A percentile compares a stretch with the other conserved stretches of the same genome.
phyloP scores from a whole-genome alignment of 2,113 vertebrate genomes.

The Cygnus atratus region DNA sequence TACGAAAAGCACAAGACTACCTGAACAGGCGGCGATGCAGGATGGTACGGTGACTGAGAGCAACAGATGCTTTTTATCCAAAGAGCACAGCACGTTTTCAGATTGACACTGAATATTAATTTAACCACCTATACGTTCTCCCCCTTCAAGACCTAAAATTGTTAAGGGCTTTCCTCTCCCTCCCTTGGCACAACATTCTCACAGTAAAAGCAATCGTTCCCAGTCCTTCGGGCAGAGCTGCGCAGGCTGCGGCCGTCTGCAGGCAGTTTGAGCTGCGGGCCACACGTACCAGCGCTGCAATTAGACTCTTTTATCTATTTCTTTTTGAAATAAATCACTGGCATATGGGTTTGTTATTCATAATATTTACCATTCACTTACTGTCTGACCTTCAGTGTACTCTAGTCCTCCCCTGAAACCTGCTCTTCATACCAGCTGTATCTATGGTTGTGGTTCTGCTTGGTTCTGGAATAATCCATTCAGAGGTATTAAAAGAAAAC shows the following conservation, averaged over 20 bases:
- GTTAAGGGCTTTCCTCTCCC: neutral
- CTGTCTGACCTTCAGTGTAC: neutral
- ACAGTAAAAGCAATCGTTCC: neutral
- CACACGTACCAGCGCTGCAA: neutral
- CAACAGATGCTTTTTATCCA: neutral
- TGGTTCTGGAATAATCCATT: neutral
- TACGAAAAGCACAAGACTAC: neutral
- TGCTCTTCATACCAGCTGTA: neutral
- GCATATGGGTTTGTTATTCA: neutral
- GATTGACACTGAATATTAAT: neutral
- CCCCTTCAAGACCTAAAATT: neutral
- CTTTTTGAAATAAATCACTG: neutral
- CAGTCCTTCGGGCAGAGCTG: accelerated
- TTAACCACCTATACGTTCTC: neutral
- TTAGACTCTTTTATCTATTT: neutral
- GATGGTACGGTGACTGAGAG: neutral
- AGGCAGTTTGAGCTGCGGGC: neutral
- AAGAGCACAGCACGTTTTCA: neutral
- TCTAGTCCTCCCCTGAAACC: neutral
- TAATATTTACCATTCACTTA: neutral
- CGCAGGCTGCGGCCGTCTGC: neutral
- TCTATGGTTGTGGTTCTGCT: neutral
- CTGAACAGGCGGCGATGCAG: neutral
- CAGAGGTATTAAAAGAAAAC: neutral
- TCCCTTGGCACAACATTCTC: neutral